Evolutionary conservation across 2,888 invertebrate species (phyloP).

Genomic region (Galeruca laticollis): DNA sequence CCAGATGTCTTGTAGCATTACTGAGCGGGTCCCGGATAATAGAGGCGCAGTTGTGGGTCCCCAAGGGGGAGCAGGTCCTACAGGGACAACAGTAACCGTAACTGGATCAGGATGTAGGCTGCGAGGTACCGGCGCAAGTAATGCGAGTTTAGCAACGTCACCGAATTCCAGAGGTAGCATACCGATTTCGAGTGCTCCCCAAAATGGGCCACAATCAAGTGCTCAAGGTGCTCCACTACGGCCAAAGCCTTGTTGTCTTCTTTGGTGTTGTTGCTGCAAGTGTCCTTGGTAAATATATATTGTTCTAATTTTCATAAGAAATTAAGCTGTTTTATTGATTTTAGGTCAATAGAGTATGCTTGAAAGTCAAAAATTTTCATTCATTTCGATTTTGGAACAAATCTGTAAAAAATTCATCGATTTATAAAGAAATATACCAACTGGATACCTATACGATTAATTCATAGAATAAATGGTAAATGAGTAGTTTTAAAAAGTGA

Average conservation of each 20-base stretch:
- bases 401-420: too few species aligned
- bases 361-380: too few species aligned
- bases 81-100: slow-evolving; percentile 53
- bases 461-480: too few species aligned
- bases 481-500: too few species aligned
- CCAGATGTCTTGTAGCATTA: slow-evolving; percentile 73
- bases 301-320: neutral
- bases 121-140: slow-evolving; percentile 64
- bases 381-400: too few species aligned
- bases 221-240: slow-evolving; percentile 64
- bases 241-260: slow-evolving; percentile 75
- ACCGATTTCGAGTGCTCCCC: slow-evolving; percentile 58
- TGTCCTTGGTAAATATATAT: slow-evolving; percentile 72
- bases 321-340: neutral
- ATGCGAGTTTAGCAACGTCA: slow-evolving; percentile 59
- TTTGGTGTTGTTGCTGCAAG: slow-evolving; percentile 80
- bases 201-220: slow-evolving; percentile 60
- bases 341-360: too few species aligned
- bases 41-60: slow-evolving; percentile 63
- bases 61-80: slow-evolving; percentile 55
- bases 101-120: slow-evolving; percentile 58
- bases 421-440: too few species aligned
- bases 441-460: too few species aligned
- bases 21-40: slow-evolving; percentile 66
- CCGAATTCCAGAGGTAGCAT: slow-evolving; percentile 62